Evolutionary conservation across 2,113 vertebrate species (phyloP).

Genomic region (Oostethus manadensis): DNA sequence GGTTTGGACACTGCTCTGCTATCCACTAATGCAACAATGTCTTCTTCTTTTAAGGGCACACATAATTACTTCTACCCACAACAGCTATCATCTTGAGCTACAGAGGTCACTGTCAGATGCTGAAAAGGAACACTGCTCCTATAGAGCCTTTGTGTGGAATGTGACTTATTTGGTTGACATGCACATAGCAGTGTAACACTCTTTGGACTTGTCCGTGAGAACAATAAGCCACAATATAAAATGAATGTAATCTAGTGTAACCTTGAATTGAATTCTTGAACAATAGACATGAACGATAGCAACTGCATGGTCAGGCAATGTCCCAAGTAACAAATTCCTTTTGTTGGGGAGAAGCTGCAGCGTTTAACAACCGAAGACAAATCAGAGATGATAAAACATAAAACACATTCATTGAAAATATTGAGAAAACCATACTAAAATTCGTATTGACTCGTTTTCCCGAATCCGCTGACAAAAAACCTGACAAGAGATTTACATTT

Average conservation of each 20-base stretch:
- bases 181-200: neutral
- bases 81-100: neutral
- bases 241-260: neutral
- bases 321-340: no score
- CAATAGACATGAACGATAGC: neutral
- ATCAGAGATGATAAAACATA: neutral
- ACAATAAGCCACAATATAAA: neutral
- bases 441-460: no score
- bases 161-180: neutral
- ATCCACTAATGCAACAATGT: neutral
- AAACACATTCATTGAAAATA: neutral
- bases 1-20: no score
- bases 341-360: no score
- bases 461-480: no score
- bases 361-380: neutral
- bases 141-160: neutral
- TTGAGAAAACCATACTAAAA: neutral
- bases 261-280: neutral
- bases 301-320: neutral
- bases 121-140: neutral
- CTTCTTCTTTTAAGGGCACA: neutral
- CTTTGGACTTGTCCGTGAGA: conserved; percentile 1
- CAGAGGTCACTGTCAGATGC: neutral
- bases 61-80: neutral
- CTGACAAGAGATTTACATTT: no score